Conservation (phyloP, 2,888 invertebrate species). For the Morpho helenor region DNA sequence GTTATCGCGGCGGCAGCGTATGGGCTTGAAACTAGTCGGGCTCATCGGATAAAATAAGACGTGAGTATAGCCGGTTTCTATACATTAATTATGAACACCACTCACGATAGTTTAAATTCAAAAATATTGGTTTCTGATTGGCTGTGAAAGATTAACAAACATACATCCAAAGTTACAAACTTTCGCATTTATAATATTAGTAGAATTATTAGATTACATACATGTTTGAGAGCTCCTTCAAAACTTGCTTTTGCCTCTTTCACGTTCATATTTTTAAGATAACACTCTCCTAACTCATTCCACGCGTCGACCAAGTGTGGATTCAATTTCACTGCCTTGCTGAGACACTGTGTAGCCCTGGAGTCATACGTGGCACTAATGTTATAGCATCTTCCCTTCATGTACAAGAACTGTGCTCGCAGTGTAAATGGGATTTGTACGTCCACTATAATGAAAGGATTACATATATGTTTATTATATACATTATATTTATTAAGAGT, state of each 20-base stretch:
- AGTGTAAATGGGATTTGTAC: constrained; percentile 49
- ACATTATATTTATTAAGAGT: too few species aligned
- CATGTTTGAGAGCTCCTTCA: constrained; percentile 86
- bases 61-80: too few species aligned
- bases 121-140: too few species aligned
- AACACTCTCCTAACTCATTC: constrained; percentile 94
- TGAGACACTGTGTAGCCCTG: constrained; percentile 85
- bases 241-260: constrained; percentile 91
- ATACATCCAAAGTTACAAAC: too few species aligned
- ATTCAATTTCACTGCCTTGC: constrained; percentile 91
- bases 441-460: constrained; percentile 36
- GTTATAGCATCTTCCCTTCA: constrained; percentile 88
- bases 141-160: too few species aligned
- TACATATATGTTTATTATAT: not conserved
- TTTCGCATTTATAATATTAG: not conserved
- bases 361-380: constrained; percentile 83
- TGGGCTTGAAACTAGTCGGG: too few species aligned
- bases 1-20: too few species aligned
- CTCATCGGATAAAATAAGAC: too few species aligned
- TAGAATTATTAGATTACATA: constrained; percentile 45
- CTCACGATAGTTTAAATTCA: too few species aligned
- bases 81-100: too few species aligned
- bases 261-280: constrained; percentile 91
- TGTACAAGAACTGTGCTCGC: constrained; percentile 81
- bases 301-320: constrained; percentile 89